A percentile compares a stretch with the other conserved stretches of the same genome.
Evolutionary conservation across 2,888 invertebrate species (phyloP).

Genomic region (Callimorpha dominula): DNA sequence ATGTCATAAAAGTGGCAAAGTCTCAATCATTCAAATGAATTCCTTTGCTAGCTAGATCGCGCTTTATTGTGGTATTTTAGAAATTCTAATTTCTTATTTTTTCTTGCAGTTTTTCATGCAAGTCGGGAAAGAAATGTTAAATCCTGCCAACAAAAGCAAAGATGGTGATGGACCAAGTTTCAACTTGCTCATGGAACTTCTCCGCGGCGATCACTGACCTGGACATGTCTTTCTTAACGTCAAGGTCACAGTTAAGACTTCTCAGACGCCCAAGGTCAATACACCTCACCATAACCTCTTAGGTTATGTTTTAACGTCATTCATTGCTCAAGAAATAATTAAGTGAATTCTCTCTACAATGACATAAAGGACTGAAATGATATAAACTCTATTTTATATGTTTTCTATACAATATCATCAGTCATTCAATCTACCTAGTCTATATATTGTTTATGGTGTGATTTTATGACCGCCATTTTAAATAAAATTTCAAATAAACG

Average conservation of each 20-base stretch:
- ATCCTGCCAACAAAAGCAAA: slow-evolving; percentile 92
- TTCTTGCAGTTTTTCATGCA: slow-evolving; percentile 82
- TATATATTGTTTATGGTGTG: slow-evolving; percentile 15
- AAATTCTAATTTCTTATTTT: slow-evolving; percentile 9
- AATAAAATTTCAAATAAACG: slow-evolving; percentile 5
- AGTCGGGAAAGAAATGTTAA: slow-evolving; percentile 97
- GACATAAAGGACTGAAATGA: slow-evolving; percentile 37
- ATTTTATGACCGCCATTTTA: slow-evolving; percentile 15
- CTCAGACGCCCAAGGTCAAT: slow-evolving; percentile 26
- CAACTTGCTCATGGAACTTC: slow-evolving; percentile 97
- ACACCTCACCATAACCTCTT: slow-evolving; percentile 15
- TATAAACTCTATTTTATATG: slow-evolving; percentile 38
- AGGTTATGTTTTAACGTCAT: slow-evolving; percentile 28
- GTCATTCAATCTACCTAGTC: slow-evolving; percentile 37
- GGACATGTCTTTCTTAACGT: slow-evolving; percentile 17
- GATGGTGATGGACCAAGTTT: slow-evolving; percentile 96
- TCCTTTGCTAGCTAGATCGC: not conserved
- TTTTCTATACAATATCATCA: slow-evolving; percentile 28
- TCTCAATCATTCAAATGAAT: too few relatives aligned
- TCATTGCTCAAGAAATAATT: slow-evolving; percentile 64
- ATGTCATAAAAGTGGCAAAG: too few relatives aligned
- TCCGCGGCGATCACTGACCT: slow-evolving; percentile 95
- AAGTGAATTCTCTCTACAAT: slow-evolving; percentile 53
- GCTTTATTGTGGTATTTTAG: not conserved
- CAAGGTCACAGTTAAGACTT: slow-evolving; percentile 25